Evolutionary conservation across 2,113 vertebrate genomes (phyloP), one percentile per base, ranked within the genome.

Genomic region (Sorex fumeus): DNA sequence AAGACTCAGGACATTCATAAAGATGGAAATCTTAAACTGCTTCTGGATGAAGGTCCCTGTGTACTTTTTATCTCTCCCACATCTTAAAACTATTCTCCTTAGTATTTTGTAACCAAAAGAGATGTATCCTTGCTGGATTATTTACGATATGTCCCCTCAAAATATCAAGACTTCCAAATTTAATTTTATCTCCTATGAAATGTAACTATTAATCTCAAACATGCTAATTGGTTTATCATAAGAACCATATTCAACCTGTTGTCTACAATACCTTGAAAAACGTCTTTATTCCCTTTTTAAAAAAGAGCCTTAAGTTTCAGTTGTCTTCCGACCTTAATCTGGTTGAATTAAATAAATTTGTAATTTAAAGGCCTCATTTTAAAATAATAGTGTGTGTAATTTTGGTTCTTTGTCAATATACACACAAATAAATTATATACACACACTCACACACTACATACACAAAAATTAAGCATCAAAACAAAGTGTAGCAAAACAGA

Each of bases 271-370:
- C 34, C 40, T 6, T 2, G 18, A 57, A 80, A 84, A 90, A 80
- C 40, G 70, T 72, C 32, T 89, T 82, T 9, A 83, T 83, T 90
- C 34, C 13, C 89, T 85, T 30, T 57, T 53, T 64, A 12, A 6
- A 86, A 40, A 89, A 87, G 36, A 92, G 6, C 27, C 34, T 64
- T 27, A 70, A 66, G 21, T 71, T 13, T 85, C 40, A 89, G 9
- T 10, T 87, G 50, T 69, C 57, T 84, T 32, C 47, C n/a, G 92
- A 2, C 8, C 47, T 91, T 91, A 67, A 76, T n/a, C 60, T 93
- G 18, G 84, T 10, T 84, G 53, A 93, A 81, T 53, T 79, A 87
- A 94, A 78, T 72, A 81, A 88, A 78, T 74, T 9, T 71, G 62
- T 47, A 36, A 64, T 16, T 82, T 8, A 45, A 67, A 70, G 30